These are phyloP conservation scores for Syngnathus typhle DNA, from an alignment of 2,113 vertebrate species.

Conservation along the genomic window DNA sequence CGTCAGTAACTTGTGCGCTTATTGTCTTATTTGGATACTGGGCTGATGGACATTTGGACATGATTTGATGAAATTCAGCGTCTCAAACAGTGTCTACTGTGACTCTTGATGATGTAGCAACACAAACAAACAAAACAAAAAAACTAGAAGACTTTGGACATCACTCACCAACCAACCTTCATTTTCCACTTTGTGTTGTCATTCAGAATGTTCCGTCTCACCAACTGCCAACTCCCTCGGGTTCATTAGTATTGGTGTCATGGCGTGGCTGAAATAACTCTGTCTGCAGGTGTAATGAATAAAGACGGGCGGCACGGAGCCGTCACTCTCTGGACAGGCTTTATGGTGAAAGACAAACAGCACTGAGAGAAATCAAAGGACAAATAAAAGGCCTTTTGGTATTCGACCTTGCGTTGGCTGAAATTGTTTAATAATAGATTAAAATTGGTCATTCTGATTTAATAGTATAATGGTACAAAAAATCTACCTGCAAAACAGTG, in stretches of 20 bases:
- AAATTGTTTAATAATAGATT: background rate
- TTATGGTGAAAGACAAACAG: constrained; percentile 30
- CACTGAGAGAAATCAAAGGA: constrained; percentile 14
- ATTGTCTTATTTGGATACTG: background rate
- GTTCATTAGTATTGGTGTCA: constrained; percentile 55
- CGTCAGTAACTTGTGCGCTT: background rate
- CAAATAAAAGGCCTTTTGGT: constrained; percentile 1
- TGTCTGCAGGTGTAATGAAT: constrained; percentile 43
- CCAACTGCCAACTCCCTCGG: background rate
- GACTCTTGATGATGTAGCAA: background rate
- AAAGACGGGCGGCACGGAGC: constrained; percentile 29
- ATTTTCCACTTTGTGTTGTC: constrained; percentile 4
- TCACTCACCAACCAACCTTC: background rate
- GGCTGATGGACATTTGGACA: background rate
- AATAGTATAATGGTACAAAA: background rate
- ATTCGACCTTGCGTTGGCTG: background rate
- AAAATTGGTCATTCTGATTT: background rate
- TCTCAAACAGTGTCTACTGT: background rate
- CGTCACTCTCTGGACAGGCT: constrained; percentile 29
- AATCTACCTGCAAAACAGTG: background rate
- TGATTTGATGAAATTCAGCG: background rate
- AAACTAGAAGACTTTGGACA: background rate
- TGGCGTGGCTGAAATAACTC: constrained; percentile 47
- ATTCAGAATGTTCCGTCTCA: background rate
- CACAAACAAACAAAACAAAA: background rate